phyloP scores from a whole-genome alignment of 1,140 invertebrate genomes.

The Gryllus bimaculatus region DNA sequence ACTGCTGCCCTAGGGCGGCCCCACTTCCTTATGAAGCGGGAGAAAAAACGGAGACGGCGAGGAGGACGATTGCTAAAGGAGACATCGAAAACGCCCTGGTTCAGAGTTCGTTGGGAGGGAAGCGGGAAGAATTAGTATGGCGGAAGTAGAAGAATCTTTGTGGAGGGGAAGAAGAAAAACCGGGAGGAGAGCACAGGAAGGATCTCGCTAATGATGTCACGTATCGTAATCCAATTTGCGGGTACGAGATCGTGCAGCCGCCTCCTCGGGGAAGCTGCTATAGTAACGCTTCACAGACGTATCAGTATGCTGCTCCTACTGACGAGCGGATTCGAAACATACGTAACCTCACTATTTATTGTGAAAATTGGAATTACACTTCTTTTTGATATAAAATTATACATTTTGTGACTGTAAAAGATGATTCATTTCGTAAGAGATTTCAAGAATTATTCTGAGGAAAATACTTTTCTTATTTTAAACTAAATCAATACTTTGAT shows the following conservation, averaged over 20 bases:
- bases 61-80: too few relatives aligned
- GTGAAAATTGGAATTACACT: too few relatives aligned
- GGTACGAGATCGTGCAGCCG: not conserved
- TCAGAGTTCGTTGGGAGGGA: not conserved
- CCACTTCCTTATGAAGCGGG: not conserved
- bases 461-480: too few relatives aligned
- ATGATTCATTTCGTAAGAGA: too few relatives aligned
- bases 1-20: not conserved
- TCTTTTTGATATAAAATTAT: too few relatives aligned
- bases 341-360: too few relatives aligned
- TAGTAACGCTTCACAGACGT: not conserved
- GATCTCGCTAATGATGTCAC: slow-evolving; percentile 36
- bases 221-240: slow-evolving; percentile 39
- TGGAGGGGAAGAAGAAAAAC: not conserved
- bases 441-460: too few relatives aligned
- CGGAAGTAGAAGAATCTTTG: not conserved
- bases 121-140: not conserved
- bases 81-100: too few relatives aligned
- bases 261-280: not conserved
- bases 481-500: too few relatives aligned
- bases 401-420: too few relatives aligned
- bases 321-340: not conserved
- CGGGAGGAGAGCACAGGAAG: not conserved
- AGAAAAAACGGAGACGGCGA: not conserved
- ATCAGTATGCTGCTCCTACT: not conserved